phyloP scores from a whole-genome alignment of 2,888 invertebrate species.

The Dicroscelio sp. region DNA sequence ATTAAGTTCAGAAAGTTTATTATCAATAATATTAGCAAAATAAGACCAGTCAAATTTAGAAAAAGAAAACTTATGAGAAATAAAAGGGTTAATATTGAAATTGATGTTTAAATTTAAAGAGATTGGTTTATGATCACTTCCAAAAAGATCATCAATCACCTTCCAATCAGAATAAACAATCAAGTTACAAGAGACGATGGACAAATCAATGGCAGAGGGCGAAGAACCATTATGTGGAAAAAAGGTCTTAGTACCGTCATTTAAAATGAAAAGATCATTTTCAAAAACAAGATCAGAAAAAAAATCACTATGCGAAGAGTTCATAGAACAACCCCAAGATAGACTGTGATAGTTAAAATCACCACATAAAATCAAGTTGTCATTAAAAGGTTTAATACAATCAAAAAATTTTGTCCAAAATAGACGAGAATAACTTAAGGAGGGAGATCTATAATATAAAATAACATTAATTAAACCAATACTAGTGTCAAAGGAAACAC shows the following conservation, averaged over 20 bases:
- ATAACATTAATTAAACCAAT: neutral
- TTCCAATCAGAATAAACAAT: neutral
- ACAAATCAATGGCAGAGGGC: neutral
- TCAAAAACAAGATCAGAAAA: neutral
- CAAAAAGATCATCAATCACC: neutral
- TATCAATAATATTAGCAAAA: neutral
- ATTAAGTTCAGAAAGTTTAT: neutral
- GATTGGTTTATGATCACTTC: constrained; percentile 5
- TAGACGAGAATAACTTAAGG: neutral
- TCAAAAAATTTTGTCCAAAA: neutral
- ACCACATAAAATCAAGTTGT: neutral
- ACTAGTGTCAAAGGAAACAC: neutral
- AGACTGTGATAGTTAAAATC: neutral
- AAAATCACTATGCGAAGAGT: neutral
- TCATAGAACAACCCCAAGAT: neutral
- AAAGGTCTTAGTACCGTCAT: neutral
- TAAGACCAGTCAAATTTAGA: neutral
- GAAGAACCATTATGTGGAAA: neutral
- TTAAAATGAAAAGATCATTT: neutral
- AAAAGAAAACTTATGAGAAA: neutral
- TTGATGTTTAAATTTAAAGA: neutral
- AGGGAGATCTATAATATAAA: neutral
- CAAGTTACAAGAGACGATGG: neutral
- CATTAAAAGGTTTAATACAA: neutral
- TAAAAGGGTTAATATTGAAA: too few relatives aligned